Conservation (phyloP, 2,888 invertebrate genomes). For the Hyalella azteca region DNA sequence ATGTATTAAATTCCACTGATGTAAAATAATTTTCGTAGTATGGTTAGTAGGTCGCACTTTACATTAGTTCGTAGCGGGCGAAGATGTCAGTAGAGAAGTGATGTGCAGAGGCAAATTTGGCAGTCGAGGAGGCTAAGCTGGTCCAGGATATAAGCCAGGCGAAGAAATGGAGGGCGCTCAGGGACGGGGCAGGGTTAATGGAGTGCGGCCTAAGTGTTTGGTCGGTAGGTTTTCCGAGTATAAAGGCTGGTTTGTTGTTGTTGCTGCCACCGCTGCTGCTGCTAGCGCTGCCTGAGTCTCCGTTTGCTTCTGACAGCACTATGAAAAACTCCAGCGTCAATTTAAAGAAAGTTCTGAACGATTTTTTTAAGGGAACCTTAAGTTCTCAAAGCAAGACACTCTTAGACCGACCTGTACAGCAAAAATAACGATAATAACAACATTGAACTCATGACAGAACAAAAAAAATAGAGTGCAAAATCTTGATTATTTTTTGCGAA, state of each 20-base stretch:
- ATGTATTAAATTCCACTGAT: no score
- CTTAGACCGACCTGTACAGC: not conserved
- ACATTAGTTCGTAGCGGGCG: no score
- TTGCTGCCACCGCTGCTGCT: constrained; percentile 19
- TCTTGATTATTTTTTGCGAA: not conserved
- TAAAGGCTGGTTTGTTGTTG: constrained; percentile 33
- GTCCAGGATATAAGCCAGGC: constrained; percentile 8
- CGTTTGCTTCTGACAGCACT: constrained; percentile 32
- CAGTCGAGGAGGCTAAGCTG: not conserved
- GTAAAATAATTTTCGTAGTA: no score
- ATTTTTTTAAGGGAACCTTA: not conserved
- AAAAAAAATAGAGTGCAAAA: not conserved
- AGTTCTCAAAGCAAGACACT: constrained; percentile 17
- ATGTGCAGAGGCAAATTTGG: constrained; percentile 5
- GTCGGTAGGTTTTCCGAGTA: constrained; percentile 36
- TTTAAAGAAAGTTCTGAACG: constrained; percentile 4
- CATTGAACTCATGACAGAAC: not conserved
- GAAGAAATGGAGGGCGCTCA: not conserved
- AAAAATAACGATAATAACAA: constrained; percentile 8
- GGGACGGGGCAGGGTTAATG: constrained; percentile 23
- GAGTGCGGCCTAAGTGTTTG: constrained; percentile 36
- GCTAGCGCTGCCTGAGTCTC: not conserved
- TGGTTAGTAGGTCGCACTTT: no score
- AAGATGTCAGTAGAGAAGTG: not conserved
- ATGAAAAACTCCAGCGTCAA: constrained; percentile 20